Base-by-base conservation (phyloP, 2,888 invertebrate species). In the Lycocerus yunnanus region DNA sequence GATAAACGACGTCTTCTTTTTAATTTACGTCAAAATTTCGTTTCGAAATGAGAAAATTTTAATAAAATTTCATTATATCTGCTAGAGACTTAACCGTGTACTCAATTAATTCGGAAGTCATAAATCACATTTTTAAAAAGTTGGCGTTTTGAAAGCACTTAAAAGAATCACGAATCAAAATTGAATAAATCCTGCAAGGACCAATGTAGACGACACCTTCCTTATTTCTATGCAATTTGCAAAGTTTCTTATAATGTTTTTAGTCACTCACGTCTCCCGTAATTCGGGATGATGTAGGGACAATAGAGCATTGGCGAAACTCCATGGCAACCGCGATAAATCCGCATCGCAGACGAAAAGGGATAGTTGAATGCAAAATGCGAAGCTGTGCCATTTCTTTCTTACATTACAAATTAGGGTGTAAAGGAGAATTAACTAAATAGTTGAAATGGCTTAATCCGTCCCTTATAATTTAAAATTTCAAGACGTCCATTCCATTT, bases 301-400 rank as follows among this genome's bases (percentile, higher is more conserved):
- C 83, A 83, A 83, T 83, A 78, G 81, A 80, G 78, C 79, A 76
- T 74, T 72, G 77, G 77, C 78, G 77, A 77, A 78, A 79, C 79
- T 77, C 82, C 82, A 83, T 83, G 80, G 82, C 82, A 83, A 83
- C 83, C 82, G 81, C 81, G 78, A 81, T 81, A 83, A 83, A 83
- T 81, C 83, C 81, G 73, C 66, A 71, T 71, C 73, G 60, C 79
- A 77, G 80, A 80, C 80, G 73, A 74, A 79, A 75, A 79, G 76
- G 70, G 81, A 79, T 70, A 72, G 79, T 73, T 74, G 75, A 77
- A 79, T 75, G 61, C 67, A 69, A 60, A 60, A 67, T 66, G 24
- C 58, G 60, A 10, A 14, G 27, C 21, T 18, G 15, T n/a, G n/a
- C 59, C 15, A 65, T 68, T 72, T 72, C 71, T 59, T 70, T 72